Evolutionary conservation across 1,140 invertebrate genomes (phyloP), one percentile per base, ranked within the genome.

Genomic region (Lethrus apterus): DNA sequence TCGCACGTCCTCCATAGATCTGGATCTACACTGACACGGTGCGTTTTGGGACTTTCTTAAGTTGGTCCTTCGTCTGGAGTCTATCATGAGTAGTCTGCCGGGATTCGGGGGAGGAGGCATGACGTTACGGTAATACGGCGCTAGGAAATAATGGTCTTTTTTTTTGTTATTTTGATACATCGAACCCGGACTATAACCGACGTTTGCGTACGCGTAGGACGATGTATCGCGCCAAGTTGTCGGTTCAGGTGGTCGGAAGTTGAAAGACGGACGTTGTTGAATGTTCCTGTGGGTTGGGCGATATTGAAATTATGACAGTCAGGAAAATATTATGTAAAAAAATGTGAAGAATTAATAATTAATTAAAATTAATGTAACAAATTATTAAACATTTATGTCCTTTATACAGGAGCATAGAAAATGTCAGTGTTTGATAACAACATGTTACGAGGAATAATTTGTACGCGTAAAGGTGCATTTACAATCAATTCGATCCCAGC

Each of bases 1-100:
- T 9, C 80, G 69, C 0, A 83, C 78, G 51, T 84, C 81, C 50
- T 85, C 81, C 56, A 84, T 66, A 2, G 81, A 84, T 11, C 79
- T 71, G 1, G 81, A 82, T 9, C 78, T 68, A 57, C 79, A 81
- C 0, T 75, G 76, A 46, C 78, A 80, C 0, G 72, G 67, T 48
- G 65, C 41, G 50, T 58, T 32, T 65, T 68, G 53, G 50, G 57
- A 67, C 54, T 53, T 55, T 55, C 21, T 63, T 55, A 29, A 46
- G 18, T 26, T 31, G 10, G 50, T 24, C 48, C 47, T 42, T 17
- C 57, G 32, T 19, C 58, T 30, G 51, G 62, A 60, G 55, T 71
- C 48, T 56, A 73, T 55, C 68, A 74, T 66, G 60, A 73, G 36
- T 69, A 72, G 47, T 52, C 57, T 63, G 29, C 60, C 59, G 49